Conservation (phyloP, 2,113 vertebrate genomes). For the Embiotoca jacksoni region DNA sequence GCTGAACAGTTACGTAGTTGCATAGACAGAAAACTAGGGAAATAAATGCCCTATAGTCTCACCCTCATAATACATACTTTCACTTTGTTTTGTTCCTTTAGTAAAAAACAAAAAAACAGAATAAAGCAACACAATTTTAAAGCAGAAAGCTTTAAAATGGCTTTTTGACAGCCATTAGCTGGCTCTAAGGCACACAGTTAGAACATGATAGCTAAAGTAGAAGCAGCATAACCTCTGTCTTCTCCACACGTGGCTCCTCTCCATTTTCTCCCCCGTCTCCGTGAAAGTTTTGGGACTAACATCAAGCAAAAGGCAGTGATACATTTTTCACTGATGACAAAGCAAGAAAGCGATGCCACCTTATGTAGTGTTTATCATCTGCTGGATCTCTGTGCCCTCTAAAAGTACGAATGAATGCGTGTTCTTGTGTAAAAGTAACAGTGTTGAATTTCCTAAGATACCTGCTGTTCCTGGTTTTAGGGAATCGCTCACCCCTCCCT, state of each 20-base stretch:
- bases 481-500: conserved; percentile 27
- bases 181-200: conserved; percentile 80
- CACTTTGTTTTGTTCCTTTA: conserved; percentile 57
- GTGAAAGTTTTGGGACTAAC: conserved; percentile 31
- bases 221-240: conserved; percentile 50
- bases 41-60: conserved; percentile 60
- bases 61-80: conserved; percentile 31
- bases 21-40: conserved; percentile 72
- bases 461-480: conserved; percentile 56
- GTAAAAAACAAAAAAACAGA: conserved; percentile 50
- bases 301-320: conserved; percentile 30
- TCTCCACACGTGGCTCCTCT: conserved; percentile 51
- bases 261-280: conserved; percentile 51
- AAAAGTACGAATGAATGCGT: conserved; percentile 44
- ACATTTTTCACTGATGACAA: conserved; percentile 47
- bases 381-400: conserved; percentile 60
- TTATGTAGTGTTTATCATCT: conserved; percentile 60
- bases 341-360: conserved; percentile 29
- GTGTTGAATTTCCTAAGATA: conserved; percentile 57
- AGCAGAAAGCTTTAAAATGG: conserved; percentile 60
- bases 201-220: conserved; percentile 69
- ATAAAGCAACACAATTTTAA: conserved; percentile 56
- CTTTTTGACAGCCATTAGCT: conserved; percentile 52
- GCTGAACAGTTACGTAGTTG: conserved; percentile 58
- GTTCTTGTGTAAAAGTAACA: conserved; percentile 59